These are phyloP conservation scores for Cataglyphis albicans DNA, from an alignment of 2,888 invertebrate genomes.

Conservation along the genomic window DNA sequence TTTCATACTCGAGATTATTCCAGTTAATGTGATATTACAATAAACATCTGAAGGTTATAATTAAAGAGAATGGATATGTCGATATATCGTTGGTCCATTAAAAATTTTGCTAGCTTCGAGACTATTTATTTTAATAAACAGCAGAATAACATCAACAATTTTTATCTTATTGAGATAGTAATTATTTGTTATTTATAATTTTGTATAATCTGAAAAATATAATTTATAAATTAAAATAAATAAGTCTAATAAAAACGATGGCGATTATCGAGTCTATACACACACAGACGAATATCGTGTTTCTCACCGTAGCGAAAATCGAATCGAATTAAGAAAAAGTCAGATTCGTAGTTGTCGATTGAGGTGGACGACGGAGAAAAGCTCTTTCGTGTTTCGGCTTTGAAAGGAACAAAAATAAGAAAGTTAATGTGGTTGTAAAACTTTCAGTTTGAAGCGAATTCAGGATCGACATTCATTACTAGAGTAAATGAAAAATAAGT, in stretches of 20 bases:
- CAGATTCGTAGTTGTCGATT: constrained; percentile 34
- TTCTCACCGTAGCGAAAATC: constrained; percentile 34
- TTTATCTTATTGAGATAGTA: neutral
- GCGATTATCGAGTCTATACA: constrained; percentile 9
- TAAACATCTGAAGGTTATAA: constrained; percentile 39
- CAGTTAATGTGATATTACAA: constrained; percentile 47
- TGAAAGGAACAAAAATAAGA: constrained; percentile 59
- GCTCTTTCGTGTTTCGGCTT: constrained; percentile 64
- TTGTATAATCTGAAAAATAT: neutral
- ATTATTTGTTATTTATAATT: neutral
- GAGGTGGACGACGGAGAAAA: constrained; percentile 57
- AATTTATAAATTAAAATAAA: neutral
- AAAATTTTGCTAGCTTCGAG: constrained; percentile 9
- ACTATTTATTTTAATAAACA: neutral
- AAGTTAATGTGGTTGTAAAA: constrained; percentile 68
- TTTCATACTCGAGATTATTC: constrained; percentile 42
- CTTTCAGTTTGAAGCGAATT: constrained; percentile 70
- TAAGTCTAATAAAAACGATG: neutral
- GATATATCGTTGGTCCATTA: constrained; percentile 16
- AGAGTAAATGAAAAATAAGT: constrained; percentile 15
- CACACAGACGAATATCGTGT: constrained; percentile 19
- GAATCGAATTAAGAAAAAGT: constrained; percentile 48
- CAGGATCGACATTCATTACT: constrained; percentile 64
- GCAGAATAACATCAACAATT: neutral
- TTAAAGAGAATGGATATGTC: constrained; percentile 33